phyloP scores from a whole-genome alignment of 2,113 vertebrate genomes.

The Athene cunicularia region DNA sequence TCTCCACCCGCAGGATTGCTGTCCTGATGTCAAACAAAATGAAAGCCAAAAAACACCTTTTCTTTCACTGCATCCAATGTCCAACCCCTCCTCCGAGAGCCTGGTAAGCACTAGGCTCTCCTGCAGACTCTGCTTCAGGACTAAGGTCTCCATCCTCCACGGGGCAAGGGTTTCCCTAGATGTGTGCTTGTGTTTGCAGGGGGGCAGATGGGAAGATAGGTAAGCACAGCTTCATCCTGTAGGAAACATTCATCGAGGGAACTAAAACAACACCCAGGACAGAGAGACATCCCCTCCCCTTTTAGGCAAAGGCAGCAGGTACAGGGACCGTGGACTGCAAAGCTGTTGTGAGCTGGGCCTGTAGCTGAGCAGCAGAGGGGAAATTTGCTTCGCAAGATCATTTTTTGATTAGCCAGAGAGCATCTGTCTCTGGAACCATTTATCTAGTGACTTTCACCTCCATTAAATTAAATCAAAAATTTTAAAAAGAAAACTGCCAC shows the following conservation, averaged over 20 bases:
- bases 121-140: not conserved
- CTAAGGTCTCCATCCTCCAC: not conserved
- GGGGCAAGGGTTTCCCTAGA: not conserved
- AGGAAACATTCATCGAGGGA: not conserved
- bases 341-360: fast-evolving
- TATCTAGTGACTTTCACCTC: not conserved
- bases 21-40: not conserved
- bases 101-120: not conserved
- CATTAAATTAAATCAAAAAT: not conserved
- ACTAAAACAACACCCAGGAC: not conserved
- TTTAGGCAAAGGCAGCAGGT: not conserved
- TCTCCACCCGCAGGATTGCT: fast-evolving
- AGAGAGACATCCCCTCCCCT: not conserved
- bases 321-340: not conserved
- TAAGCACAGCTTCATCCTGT: not conserved
- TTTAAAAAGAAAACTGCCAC: not conserved
- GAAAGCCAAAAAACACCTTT: not conserved
- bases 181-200: fast-evolving
- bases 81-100: not conserved
- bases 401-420: not conserved
- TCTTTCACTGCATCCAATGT: not conserved
- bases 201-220: not conserved
- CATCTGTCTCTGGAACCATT: not conserved
- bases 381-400: not conserved
- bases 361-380: not conserved